Conservation (phyloP, 1,140 invertebrate species). For the Laodelphax striatellus region DNA sequence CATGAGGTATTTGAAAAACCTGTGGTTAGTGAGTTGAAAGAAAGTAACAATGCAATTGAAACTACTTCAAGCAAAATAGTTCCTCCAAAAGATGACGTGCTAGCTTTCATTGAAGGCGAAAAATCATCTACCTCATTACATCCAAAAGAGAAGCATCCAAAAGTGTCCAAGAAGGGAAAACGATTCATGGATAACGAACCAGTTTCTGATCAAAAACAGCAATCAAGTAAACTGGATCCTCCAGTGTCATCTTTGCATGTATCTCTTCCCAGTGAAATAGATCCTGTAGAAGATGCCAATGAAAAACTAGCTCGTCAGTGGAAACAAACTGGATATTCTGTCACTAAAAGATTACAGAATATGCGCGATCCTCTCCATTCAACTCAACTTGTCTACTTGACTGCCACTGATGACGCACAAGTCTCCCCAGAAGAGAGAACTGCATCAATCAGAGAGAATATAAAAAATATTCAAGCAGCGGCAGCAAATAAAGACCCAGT, state of each 20-base stretch:
- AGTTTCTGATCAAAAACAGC: no score
- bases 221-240: no score
- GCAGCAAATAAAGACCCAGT: constrained; percentile 46
- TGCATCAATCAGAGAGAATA: constrained; percentile 39
- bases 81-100: background rate
- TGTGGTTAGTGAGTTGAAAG: background rate
- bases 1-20: background rate
- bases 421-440: constrained; percentile 35
- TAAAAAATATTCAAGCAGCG: constrained; percentile 47
- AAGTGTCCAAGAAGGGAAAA: no score
- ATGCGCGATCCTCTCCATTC: constrained; percentile 36
- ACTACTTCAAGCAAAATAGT: background rate
- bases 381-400: constrained; percentile 44
- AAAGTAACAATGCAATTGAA: background rate
- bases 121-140: background rate
- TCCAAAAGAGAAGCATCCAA: no score
- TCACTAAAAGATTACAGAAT: constrained; percentile 39
- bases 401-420: constrained; percentile 37
- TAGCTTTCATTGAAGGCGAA: constrained; percentile 16
- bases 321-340: constrained; percentile 32
- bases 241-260: no score
- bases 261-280: background rate
- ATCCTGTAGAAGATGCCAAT: background rate
- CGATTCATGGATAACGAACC: no score
- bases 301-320: constrained; percentile 16